Base-by-base conservation (phyloP, 2,888 invertebrate genomes). In the Miltochrista miniata region DNA sequence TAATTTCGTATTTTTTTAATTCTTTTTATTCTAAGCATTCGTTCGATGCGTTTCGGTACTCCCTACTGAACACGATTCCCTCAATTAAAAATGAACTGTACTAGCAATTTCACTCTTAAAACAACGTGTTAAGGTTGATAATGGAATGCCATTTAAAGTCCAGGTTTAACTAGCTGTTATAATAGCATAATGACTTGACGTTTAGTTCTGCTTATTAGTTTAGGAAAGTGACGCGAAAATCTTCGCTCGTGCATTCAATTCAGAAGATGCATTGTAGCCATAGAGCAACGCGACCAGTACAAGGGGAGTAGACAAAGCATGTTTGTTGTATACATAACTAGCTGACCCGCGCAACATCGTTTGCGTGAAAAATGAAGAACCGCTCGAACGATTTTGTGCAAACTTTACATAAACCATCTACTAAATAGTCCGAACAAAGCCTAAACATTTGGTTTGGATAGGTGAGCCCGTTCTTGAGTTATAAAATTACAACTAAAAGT, bases 141-240 rank as follows among this genome's bases (percentile, higher is more conserved):
- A 55, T 65, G 42, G 47, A 34, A 54, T 63, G 52, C 14, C 47
- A 34, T 54, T 56, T 50, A 51, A 48, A 43, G 5, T 48, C 48
- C 44, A 43, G 57, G 45, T 59, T 64, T 60, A 59, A 58, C 55
- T 53, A 67, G 59, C 62, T 64, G 61, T 59, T 63, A 51, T 59
- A 61, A 59, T 64, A 53, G 48, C 61, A 54, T 53, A 70, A 71
- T 78, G 77, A 82, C 64, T 76, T 69, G 70, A 70, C 73, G 68
- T 69, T 68, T 68, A 66, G 60, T 67, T 73, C 65, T 72, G 68
- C 71, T 76, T 75, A 76, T 77, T 78, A 79, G 72, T 70, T 72
- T 72, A 73, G 64, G 77, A 79, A 79, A 81, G 79, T 74, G 69
- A 72, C 64, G 68, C 67, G 72, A 74, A 75, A 74, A 70, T 70